Conservation (phyloP, 2,888 invertebrate genomes). For the Eledona agricola region DNA sequence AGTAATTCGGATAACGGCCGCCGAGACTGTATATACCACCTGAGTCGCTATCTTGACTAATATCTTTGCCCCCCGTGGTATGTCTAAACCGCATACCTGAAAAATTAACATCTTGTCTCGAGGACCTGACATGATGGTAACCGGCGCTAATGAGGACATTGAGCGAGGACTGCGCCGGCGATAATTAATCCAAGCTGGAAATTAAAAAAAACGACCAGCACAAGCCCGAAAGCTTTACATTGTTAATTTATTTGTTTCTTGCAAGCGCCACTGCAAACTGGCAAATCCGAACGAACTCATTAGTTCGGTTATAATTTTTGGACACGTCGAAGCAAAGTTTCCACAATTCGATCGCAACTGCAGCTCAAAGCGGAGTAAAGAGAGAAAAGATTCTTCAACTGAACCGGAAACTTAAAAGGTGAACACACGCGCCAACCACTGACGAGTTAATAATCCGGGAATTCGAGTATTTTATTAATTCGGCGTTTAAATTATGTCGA, state of each 20-base stretch:
- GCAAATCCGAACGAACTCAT: constrained; percentile 15
- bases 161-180: too few relatives aligned
- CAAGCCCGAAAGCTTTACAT: too few relatives aligned
- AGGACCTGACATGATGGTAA: too few relatives aligned
- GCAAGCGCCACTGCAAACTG: constrained; percentile 4
- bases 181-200: too few relatives aligned
- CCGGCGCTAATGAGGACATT: too few relatives aligned
- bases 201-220: too few relatives aligned
- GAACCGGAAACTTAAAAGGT: too few relatives aligned
- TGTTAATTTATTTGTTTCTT: constrained; percentile 22
- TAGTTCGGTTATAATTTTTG: constrained; percentile 14
- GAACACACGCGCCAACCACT: too few relatives aligned
- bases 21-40: constrained; percentile 32
- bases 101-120: too few relatives aligned
- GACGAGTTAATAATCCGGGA: constrained; percentile 21
- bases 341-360: background rate
- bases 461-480: constrained; percentile 24
- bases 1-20: constrained; percentile 34
- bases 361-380: background rate
- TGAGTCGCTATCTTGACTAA: constrained; percentile 33
- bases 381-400: constrained; percentile 17
- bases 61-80: constrained; percentile 12
- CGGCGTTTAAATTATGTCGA: constrained; percentile 13
- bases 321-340: constrained; percentile 6
- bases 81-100: constrained; percentile 3